Conservation (phyloP, 2,888 invertebrate genomes). For the Sialis lutaria region DNA sequence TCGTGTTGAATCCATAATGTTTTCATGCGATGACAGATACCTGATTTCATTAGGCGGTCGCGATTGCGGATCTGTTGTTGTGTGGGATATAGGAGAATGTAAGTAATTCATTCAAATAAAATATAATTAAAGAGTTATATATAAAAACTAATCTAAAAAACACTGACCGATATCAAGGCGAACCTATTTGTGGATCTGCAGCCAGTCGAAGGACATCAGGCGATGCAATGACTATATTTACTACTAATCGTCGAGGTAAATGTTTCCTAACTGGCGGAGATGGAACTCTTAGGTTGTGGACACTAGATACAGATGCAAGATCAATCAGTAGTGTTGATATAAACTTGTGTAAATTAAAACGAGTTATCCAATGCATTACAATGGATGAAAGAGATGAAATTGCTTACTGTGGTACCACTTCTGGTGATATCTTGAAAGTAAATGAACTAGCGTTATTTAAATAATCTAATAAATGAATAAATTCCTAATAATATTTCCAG, state of each 20-base stretch:
- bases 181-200: conserved; percentile 28
- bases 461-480: conserved; percentile 1
- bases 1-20: conserved; percentile 68
- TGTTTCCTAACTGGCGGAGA: conserved; percentile 63
- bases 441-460: conserved; percentile 8
- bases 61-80: conserved; percentile 75
- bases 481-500: conserved; percentile 22
- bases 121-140: too few species aligned
- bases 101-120: too few species aligned
- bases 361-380: conserved; percentile 57
- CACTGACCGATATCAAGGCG: conserved; percentile 7
- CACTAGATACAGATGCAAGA: conserved; percentile 46
- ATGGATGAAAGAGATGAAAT: conserved; percentile 50
- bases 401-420: conserved; percentile 70
- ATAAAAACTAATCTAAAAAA: too few species aligned
- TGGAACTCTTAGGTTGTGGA: conserved; percentile 58
- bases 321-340: conserved; percentile 57
- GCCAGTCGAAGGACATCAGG: conserved; percentile 46
- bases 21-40: conserved; percentile 64
- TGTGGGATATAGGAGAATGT: conserved; percentile 51
- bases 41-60: conserved; percentile 75
- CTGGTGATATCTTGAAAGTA: conserved; percentile 52
- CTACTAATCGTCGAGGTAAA: conserved; percentile 35
- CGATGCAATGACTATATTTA: conserved; percentile 38
- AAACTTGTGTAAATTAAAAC: conserved; percentile 57